Evolutionary conservation across 2,113 vertebrate genomes (phyloP).

Genomic region (Anolis sagrei): DNA sequence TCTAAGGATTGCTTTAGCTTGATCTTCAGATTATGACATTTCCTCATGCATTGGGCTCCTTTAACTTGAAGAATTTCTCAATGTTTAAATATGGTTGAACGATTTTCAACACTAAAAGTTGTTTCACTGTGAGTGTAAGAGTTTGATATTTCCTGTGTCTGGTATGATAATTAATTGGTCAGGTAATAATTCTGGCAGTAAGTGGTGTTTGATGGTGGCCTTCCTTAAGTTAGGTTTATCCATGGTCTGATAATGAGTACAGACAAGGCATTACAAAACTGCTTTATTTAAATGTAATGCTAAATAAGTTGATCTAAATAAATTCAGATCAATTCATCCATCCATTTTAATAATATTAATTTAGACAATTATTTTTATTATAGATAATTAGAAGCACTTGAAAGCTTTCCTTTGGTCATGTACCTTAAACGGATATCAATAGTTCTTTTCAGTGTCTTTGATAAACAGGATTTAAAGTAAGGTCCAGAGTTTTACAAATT

Average conservation of each 20-base stretch:
- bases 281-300: background rate
- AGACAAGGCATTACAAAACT: background rate
- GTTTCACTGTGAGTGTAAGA: no score
- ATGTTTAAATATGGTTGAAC: no score
- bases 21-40: background rate
- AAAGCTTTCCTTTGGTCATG: background rate
- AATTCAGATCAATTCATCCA: background rate
- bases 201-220: background rate
- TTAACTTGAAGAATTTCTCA: no score
- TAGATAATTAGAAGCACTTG: background rate
- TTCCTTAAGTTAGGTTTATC: background rate
- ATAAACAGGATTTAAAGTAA: background rate
- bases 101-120: no score
- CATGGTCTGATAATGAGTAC: background rate
- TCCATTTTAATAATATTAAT: background rate
- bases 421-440: background rate
- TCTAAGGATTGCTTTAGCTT: background rate
- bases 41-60: no score
- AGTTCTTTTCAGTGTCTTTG: background rate
- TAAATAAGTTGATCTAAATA: background rate
- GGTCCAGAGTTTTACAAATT: background rate
- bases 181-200: background rate
- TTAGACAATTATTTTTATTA: background rate
- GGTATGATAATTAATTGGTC: no score
- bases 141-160: no score